Base-by-base conservation (phyloP, 64 coral and sea anemone genomes). In the Stylophora pistillata region DNA sequence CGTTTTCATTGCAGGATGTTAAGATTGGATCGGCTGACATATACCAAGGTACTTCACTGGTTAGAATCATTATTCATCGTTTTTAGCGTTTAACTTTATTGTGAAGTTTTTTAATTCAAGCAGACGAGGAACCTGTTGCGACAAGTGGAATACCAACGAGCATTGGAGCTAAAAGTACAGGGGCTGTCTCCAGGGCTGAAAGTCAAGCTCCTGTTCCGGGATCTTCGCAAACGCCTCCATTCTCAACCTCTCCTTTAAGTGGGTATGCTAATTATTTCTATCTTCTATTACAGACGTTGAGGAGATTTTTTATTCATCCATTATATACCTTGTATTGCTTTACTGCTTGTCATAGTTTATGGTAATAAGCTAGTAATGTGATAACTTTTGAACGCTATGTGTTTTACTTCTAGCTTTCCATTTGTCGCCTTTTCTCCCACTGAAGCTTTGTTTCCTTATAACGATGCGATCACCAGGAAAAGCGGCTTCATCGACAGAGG, bases 61-160 rank as follows among this genome's bases (percentile, higher is more conserved):
- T 68, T 68, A 2, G 26, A 20, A n/a, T 26, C 3, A 68, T n/a
- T n/a, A 10, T 29, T 79, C 29, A 0, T 31, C 25, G 25, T n/a
- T 55, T 58, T 58, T 18, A 59, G 16, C 26, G 26, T 68, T 68
- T 68, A 68, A 11, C n/a, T 2, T 68, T n/a, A 18, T 32, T 30
- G 15, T 31, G 31, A 41, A 41, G 21, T 60, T 13, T 25, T 79
- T 61, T 11, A 0, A 25, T 53, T 23, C 25, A 15, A 84, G 29
- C 60, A 86, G 90, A 92, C 65, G 90, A 92, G 21, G 90, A 92
- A 78, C 53, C 85, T 37, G 73, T 92, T 69, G 30, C 73, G 18
- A 92, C 90, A 7, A 92, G 58, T 27, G 82, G 82, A 26, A 29
- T 31, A 16, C 72, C 90, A 29, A 77, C 90, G 23, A 92, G 29